These are phyloP conservation scores for Megaustenia siamemsis DNA, from an alignment of 2,888 invertebrate species.

Conservation along the genomic window DNA sequence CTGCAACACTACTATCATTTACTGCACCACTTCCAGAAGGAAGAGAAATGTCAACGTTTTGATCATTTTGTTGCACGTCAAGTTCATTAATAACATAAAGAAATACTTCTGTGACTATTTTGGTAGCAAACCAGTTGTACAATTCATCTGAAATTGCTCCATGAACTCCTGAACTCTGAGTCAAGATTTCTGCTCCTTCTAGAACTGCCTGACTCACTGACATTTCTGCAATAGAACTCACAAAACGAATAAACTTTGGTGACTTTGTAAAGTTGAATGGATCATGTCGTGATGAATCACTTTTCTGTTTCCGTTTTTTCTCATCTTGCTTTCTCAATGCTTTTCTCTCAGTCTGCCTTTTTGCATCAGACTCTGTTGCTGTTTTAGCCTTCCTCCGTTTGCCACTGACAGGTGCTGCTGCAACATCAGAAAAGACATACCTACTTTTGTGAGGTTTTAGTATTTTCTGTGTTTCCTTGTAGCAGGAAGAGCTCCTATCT, in stretches of 20 bases:
- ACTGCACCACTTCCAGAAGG: conserved; percentile 17
- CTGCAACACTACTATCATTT: neutral
- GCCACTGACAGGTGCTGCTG: conserved; percentile 27
- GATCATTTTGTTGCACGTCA: neutral
- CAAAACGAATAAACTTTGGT: conserved; percentile 40
- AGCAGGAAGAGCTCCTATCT: neutral
- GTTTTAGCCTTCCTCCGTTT: conserved; percentile 60
- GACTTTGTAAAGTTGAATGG: conserved; percentile 8
- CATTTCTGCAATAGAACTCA: conserved; percentile 47
- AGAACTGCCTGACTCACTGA: conserved; percentile 42
- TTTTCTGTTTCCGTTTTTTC: neutral
- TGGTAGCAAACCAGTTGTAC: conserved; percentile 59
- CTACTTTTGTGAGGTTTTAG: conserved; percentile 44
- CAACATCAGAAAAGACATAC: conserved; percentile 50
- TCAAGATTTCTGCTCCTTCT: conserved; percentile 46
- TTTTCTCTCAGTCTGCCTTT: conserved; percentile 3
- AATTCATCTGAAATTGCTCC: conserved; percentile 53
- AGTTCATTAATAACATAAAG: conserved; percentile 55
- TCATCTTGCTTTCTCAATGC: conserved; percentile 21
- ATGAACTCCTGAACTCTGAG: neutral
- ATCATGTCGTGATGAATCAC: neutral
- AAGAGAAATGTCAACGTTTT: neutral
- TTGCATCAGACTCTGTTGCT: neutral
- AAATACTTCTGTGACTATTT: conserved; percentile 60
- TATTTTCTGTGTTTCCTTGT: neutral